Conservation (phyloP, 2,888 invertebrate species). For the Megamerina dolium region DNA sequence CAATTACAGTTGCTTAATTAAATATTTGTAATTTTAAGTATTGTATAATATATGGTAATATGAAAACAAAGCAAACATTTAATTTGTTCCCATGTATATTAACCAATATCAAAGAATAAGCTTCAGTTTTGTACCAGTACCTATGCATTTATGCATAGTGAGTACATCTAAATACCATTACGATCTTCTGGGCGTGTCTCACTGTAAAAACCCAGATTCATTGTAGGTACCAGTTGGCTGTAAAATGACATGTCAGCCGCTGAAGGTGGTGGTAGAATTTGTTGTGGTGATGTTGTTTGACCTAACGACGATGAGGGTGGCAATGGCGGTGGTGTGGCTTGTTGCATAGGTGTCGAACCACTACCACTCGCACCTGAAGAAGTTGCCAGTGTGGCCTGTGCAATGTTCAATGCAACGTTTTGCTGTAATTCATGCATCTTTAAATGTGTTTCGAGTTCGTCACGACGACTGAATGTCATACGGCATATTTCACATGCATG, state of each 20-base stretch:
- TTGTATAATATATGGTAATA: no score
- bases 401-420: slow-evolving; percentile 24
- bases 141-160: no score
- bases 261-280: slow-evolving; percentile 22
- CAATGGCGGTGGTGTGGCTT: slow-evolving; percentile 2
- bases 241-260: slow-evolving; percentile 37
- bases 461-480: slow-evolving; percentile 38
- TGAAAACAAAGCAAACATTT: no score
- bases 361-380: not conserved
- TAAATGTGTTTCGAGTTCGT: slow-evolving; percentile 39
- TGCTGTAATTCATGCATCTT: slow-evolving; percentile 46
- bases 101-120: no score
- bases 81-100: no score
- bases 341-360: no score
- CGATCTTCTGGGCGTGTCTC: slow-evolving; percentile 44
- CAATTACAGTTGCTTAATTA: no score
- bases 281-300: slow-evolving; percentile 15
- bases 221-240: slow-evolving; percentile 42
- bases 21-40: no score
- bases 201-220: slow-evolving; percentile 46
- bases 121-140: no score
- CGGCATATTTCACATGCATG: slow-evolving; percentile 59
- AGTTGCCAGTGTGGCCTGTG: slow-evolving; percentile 1
- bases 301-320: slow-evolving; percentile 15
- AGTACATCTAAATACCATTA: no score